Evolutionary conservation across 2,888 invertebrate species (phyloP), one percentile per base, ranked within the genome.

Genomic region (Eristalis tenax): DNA sequence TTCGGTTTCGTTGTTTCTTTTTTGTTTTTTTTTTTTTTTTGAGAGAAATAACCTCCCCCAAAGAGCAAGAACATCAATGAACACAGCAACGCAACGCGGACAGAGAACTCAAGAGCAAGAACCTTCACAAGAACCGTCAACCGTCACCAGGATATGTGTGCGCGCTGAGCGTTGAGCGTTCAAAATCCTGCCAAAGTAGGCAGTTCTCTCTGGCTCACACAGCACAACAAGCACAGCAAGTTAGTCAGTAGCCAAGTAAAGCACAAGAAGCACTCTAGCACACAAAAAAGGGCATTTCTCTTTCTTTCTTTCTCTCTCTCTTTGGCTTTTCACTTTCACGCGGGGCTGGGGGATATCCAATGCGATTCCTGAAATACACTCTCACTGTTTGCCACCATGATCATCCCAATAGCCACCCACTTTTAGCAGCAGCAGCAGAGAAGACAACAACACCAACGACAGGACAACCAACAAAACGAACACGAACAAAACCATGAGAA

Each of bases 271-370:
- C 18, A 56, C 8, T 63, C 26, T 61, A 23, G 61, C 32, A 64
- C 59, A 66, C 6, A 32, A 74, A 35, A 40, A 15, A 2, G 43
- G 6, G 5, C n/a, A 18, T 50, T 50, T 50, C 50, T 50, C 50
- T 50, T 50, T 50, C 18, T 50, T 50, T 38, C 32, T 10, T 32
- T 32, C 32, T 43, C 43, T 78, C 74, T 86, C 78, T 74, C 38
- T 78, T 43, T 68, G 68, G 79, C 87, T 79, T 87, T 87, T 87
- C 87, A 87, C 87, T 87, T 87, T 87, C 83, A 84, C 69, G 65
- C 61, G 74, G 71, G 78, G 32, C 32, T 32, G 32, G 78, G 18
- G 68, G 77, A 87, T 79, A 82, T 59, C 63, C 18, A 82, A 68
- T 76, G 65, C 76, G 69, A 81, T 50, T 18, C 18, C 68, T 80